Conservation (phyloP, 2,797 vertebrate species). For the Valencia hispanica region DNA sequence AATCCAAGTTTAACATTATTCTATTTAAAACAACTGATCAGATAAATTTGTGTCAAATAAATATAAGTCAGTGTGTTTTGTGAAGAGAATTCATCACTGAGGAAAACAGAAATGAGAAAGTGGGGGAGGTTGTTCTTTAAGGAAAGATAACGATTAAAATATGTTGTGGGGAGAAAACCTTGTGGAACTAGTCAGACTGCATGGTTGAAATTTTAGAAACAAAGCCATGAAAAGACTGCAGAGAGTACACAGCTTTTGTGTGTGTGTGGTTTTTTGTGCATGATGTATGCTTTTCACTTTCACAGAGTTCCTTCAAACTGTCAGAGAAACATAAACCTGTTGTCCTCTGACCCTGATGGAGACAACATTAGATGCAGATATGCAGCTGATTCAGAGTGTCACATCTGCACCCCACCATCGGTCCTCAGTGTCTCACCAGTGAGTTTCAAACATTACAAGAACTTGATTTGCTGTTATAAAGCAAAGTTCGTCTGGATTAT, state of each 20-base stretch:
- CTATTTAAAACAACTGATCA: background rate
- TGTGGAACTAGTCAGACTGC: background rate
- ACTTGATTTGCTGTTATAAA: background rate
- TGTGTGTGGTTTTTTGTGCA: too few relatives aligned
- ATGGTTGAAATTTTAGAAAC: background rate
- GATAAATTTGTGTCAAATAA: background rate
- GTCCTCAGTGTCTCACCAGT: slow-evolving; percentile 27
- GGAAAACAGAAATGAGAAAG: background rate
- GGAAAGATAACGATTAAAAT: background rate
- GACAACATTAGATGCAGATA: slow-evolving; percentile 42
- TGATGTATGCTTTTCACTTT: background rate
- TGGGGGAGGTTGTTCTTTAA: background rate
- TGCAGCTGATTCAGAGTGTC: slow-evolving; percentile 4
- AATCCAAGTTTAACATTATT: background rate
- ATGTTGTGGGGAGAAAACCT: background rate
- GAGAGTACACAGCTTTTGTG: too few relatives aligned
- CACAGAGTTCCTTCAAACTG: slow-evolving; percentile 55
- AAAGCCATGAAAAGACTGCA: background rate
- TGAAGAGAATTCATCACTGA: background rate
- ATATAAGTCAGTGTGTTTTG: background rate
- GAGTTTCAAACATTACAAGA: slow-evolving; percentile 3
- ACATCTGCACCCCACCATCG: slow-evolving; percentile 17
- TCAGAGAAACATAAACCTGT: slow-evolving; percentile 31
- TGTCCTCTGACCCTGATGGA: slow-evolving; percentile 48
- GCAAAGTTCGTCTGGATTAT: background rate